Conservation (phyloP, 1,140 invertebrate genomes). For the Pomacea maculata region DNA sequence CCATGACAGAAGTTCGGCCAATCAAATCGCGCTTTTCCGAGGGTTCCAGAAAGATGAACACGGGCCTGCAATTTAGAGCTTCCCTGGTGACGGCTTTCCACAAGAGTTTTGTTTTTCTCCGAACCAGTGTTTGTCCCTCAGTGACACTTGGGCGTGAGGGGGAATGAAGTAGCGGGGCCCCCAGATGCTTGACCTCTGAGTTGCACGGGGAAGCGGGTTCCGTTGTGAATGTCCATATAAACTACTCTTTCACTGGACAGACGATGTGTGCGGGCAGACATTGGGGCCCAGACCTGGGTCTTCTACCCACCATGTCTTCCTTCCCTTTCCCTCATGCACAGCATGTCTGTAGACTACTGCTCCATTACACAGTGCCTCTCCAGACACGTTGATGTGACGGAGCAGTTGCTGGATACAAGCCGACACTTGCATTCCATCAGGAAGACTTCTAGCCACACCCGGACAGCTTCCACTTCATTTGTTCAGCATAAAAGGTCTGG, state of each 20-base stretch:
- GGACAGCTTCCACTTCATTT: too few relatives aligned
- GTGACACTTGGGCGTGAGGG: slow-evolving; percentile 24
- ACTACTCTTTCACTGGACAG: slow-evolving; percentile 5
- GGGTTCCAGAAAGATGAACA: neutral
- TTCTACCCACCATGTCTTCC: neutral
- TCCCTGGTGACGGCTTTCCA: slow-evolving; percentile 13
- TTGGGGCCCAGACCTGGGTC: too few relatives aligned
- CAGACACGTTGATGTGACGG: too few relatives aligned
- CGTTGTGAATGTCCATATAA: slow-evolving; percentile 16
- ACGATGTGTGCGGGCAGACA: neutral
- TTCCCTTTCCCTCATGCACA: neutral
- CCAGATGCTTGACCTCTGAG: neutral
- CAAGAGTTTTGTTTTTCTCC: slow-evolving; percentile 9
- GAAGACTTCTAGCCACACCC: too few relatives aligned
- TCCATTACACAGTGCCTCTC: too few relatives aligned
- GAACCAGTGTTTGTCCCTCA: neutral
- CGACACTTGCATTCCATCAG: too few relatives aligned
- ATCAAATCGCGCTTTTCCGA: neutral
- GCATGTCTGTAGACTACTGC: neutral
- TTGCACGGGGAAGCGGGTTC: slow-evolving; percentile 1
- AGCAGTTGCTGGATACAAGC: too few relatives aligned
- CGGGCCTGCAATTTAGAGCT: neutral
- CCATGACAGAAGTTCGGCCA: neutral
- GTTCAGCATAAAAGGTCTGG: too few relatives aligned
- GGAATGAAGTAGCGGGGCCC: slow-evolving; percentile 2